Evolutionary conservation across 2,888 invertebrate species (phyloP).

Genomic region (Tanypteryx hageni): DNA sequence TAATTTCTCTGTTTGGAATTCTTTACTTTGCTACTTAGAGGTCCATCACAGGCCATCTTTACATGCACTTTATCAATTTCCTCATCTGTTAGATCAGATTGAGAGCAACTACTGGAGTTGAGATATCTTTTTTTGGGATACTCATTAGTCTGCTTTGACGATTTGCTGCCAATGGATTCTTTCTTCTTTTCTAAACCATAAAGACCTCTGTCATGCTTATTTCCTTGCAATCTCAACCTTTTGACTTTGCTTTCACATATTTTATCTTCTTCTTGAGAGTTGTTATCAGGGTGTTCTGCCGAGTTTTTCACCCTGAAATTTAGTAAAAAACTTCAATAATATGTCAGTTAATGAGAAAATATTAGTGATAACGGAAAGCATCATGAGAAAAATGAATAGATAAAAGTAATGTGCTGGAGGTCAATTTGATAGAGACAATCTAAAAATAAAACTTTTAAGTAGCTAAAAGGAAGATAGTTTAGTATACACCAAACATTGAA

Average conservation of each 20-base stretch:
- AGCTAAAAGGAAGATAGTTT: too few species aligned
- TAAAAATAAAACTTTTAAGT: background rate
- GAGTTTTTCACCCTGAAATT: conserved; percentile 27
- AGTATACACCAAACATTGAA: too few species aligned
- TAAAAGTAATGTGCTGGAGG: background rate
- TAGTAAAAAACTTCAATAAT: background rate
- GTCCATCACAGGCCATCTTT: conserved; percentile 22
- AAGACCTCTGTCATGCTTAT: background rate
- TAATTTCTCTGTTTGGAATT: background rate
- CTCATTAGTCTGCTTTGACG: background rate
- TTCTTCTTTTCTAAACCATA: conserved; percentile 6
- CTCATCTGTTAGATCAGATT: background rate
- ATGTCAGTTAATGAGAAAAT: background rate
- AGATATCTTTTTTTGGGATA: conserved; percentile 20
- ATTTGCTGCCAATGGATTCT: conserved; percentile 18
- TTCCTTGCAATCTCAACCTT: conserved; percentile 47
- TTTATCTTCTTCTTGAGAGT: conserved; percentile 35
- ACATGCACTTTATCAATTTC: conserved; percentile 10
- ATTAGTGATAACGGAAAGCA: too few species aligned
- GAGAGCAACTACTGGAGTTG: background rate
- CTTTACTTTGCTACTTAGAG: background rate
- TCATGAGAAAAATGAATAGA: background rate
- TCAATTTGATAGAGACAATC: background rate
- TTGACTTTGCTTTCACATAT: conserved; percentile 58
- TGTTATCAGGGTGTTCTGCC: background rate